Base-by-base conservation (phyloP, 2,888 invertebrate species). In the Idaea dimidiata region DNA sequence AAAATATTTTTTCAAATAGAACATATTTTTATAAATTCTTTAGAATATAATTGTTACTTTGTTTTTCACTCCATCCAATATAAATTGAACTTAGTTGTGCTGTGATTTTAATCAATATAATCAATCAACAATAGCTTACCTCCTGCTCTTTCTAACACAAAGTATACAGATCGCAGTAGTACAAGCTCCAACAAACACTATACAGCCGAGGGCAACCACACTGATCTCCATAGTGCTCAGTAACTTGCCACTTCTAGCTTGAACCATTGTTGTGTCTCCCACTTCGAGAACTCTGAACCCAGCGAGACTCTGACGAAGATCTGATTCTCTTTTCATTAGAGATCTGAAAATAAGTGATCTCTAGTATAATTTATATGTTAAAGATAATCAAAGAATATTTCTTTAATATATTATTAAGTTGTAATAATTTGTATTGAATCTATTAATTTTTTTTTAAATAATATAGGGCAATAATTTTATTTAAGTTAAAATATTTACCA, bases 141-240 rank as follows among this genome's bases (percentile, higher is more conserved):
- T 93, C 82, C 93, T 91, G 66, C 91, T 94, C 68, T 89, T 93
- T 62, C 95, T 93, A 64, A 96, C 93, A 78, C 96, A 96, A 60
- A 96, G 93, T 69, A 97, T 95, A 78, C 97, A 96, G 10, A 97
- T 90, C 16, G 97, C 96, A 0, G 97, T 96, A 8, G 96, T 94
- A 62, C 96, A 93, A 0, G 97, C 97, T 0, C 97, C 97, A 57
- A 97, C 86, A 80, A 97, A 96, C 61, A 97, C 96, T 59, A 97
- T 93, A 68, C 96, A 96, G 3, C 97, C 96, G 6, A 97, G 91
- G 0, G 96, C 95, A 16, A 97, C 95, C 0, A 97, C 95, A 31
- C 96, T 95, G 59, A 97, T 94, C 87, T 97, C 97, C 75, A 97
- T 93, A 0, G 96, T 95, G 24, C 95, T 96, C 73, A 94, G 85